These are phyloP conservation scores for Drosophila ohnishii DNA, from an alignment of 1,140 invertebrate species.

Conservation along the genomic window DNA sequence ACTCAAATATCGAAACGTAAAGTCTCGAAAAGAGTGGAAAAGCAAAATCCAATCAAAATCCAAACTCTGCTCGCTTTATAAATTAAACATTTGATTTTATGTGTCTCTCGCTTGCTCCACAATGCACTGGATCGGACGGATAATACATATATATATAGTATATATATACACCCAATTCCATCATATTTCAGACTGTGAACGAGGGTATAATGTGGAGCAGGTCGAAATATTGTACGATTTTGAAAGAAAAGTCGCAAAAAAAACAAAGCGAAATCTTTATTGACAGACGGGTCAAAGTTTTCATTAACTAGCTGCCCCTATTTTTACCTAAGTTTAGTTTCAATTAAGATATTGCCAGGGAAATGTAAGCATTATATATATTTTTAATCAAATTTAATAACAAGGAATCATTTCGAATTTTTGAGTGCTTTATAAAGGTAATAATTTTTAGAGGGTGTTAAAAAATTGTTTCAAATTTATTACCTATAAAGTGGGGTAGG, in stretches of 20 bases:
- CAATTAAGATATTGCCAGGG: not conserved
- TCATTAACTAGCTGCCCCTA: conserved; percentile 15
- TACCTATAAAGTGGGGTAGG: conserved; percentile 10
- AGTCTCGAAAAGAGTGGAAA: conserved; percentile 64
- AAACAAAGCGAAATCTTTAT: conserved; percentile 29
- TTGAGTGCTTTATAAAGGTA: no score
- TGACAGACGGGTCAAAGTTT: conserved; percentile 9
- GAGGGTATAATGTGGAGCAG: conserved; percentile 33
- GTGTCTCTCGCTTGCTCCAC: conserved; percentile 33
- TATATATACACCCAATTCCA: conserved; percentile 17
- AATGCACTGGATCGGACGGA: conserved; percentile 22
- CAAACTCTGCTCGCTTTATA: conserved; percentile 42
- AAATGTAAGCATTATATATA: not conserved
- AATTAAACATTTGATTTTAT: conserved; percentile 63
- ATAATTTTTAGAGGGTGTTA: no score
- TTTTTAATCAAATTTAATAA: no score
- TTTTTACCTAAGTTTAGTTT: not conserved
- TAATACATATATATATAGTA: not conserved
- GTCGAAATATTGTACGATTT: conserved; percentile 20
- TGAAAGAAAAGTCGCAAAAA: conserved; percentile 17
- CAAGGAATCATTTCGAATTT: no score
- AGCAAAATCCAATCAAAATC: conserved; percentile 43
- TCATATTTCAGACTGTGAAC: conserved; percentile 14
- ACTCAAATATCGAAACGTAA: conserved; percentile 42
- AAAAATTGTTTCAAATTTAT: no score